Evolutionary conservation across 2,113 vertebrate species (phyloP).

Genomic region (Aegotheles bennettii): DNA sequence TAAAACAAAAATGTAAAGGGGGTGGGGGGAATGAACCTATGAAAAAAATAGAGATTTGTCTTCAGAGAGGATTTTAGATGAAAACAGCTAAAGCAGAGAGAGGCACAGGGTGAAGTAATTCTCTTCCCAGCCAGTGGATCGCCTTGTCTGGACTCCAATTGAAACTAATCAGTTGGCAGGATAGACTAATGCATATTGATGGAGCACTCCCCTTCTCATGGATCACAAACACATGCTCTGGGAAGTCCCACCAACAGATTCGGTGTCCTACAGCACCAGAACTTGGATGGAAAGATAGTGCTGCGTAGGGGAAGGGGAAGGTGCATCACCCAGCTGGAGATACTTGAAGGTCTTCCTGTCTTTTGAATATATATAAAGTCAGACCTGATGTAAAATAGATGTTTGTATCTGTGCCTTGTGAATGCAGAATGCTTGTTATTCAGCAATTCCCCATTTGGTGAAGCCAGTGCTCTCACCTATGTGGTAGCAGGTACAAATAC

Average conservation of each 20-base stretch:
- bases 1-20: neutral
- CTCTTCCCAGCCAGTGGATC: neutral
- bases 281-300: neutral
- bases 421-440: neutral
- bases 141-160: neutral
- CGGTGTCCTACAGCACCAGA: neutral
- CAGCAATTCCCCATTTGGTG: neutral
- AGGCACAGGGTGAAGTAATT: neutral
- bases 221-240: neutral
- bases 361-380: accelerated
- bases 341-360: too few species aligned
- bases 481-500: neutral
- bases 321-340: neutral
- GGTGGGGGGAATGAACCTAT: neutral
- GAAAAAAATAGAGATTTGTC: neutral
- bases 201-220: neutral
- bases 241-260: neutral
- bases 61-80: neutral
- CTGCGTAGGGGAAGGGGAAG: neutral
- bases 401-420: neutral
- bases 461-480: neutral
- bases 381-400: neutral
- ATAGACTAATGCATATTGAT: neutral
- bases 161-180: neutral
- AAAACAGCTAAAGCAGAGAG: neutral